A percentile compares a stretch with the other conserved stretches of the same genome.
Evolutionary conservation across 1,140 invertebrate genomes (phyloP).

Genomic region (Globodera ellingtonae): DNA sequence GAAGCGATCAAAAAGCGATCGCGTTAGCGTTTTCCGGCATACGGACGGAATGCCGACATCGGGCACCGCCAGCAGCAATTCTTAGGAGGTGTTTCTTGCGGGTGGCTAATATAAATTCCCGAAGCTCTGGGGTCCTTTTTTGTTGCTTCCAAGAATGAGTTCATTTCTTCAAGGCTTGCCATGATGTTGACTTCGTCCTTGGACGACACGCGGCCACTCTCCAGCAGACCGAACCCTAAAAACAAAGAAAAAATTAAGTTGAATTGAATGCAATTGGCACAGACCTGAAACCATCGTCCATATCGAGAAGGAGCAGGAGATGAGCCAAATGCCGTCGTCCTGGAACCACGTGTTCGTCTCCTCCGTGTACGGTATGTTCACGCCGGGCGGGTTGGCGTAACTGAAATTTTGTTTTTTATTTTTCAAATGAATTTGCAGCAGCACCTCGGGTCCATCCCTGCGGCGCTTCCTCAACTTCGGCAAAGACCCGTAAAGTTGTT

Average conservation of each 20-base stretch:
- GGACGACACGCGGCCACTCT: constrained; percentile 85
- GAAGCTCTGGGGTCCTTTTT: too few species aligned
- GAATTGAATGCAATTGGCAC: constrained; percentile 12
- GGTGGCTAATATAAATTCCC: too few species aligned
- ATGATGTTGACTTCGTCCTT: constrained; percentile 96
- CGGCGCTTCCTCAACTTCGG: too few species aligned
- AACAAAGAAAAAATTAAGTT: constrained; percentile 26
- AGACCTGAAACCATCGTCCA: constrained; percentile 94
- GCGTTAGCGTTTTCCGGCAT: too few species aligned
- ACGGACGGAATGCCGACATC: too few species aligned
- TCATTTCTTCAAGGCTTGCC: constrained; percentile 66
- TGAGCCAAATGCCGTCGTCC: constrained; percentile 88
- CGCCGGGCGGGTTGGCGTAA: background rate
- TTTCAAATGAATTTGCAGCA: too few species aligned
- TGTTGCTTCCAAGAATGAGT: too few species aligned
- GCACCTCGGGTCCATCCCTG: background rate
- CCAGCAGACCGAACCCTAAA: constrained; percentile 84
- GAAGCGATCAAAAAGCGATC: too few species aligned
- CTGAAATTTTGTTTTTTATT: background rate
- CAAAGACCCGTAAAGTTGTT: background rate
- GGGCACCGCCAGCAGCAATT: too few species aligned
- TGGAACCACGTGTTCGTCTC: constrained; percentile 51
- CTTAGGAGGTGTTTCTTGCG: too few species aligned
- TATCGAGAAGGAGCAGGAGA: constrained; percentile 89
- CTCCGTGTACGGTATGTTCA: background rate